Base-by-base conservation (phyloP, 1,140 invertebrate genomes). In the Euwallacea fornicatus region DNA sequence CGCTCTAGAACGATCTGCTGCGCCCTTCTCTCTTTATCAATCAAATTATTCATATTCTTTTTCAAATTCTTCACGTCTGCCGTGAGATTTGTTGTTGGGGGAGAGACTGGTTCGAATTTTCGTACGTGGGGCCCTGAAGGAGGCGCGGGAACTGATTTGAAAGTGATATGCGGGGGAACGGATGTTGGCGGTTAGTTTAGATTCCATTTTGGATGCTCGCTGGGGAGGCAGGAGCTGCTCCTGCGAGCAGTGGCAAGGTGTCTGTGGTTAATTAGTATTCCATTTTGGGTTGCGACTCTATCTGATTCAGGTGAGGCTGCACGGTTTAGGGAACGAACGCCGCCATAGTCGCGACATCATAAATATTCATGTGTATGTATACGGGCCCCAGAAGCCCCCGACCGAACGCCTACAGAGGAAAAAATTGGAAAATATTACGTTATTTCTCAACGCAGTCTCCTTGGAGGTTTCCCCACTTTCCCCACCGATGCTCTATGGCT, bases 41-140 rank as follows among this genome's bases (percentile, higher is more conserved):
- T 80, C 9, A 80, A 61, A 61, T 78, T 77, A 8, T 76, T 77
- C 13, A 80, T 61, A 74, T 80, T 80, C 63, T 76, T 75, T 71
- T 78, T 75, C 50, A 80, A 74, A 56, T 77, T 76, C 54, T 74
- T 73, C 10, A 77, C 71, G 42, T 77, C 69, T 41, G 74, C 74
- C 42, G 73, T 73, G 10, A 76, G 42, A 65, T 74, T 59, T 47
- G 71, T 56, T 1, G 61, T 41, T 11, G 73, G 71, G 10, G 69
- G 66, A 43, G 73, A 61, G 13, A 70, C 47, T n/a, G 66, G 70
- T 11, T 60, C 13, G 11, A 71, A 69, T 68, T 74, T 74, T 59
- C 62, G 70, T 74, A 53, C 62, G 70, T 10, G 58, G 63, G 50
- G 64, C 66, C 6, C 42, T 41, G 68, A 53, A 8, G 67, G 72